Base-by-base conservation (phyloP, 2,888 invertebrate genomes). In the Lepidochitona cinerea region DNA sequence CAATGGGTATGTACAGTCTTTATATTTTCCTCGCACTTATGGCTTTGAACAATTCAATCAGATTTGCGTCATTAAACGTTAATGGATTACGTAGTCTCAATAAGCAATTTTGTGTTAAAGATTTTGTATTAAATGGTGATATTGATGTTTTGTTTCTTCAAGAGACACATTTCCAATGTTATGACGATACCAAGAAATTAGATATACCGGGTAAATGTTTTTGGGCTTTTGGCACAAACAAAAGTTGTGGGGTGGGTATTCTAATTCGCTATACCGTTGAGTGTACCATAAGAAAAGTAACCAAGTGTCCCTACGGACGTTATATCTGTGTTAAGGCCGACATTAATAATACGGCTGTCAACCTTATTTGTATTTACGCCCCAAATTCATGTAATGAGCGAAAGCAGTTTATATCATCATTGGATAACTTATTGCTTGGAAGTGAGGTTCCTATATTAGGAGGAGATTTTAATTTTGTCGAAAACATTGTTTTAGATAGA, bases 401-500 rank as follows among this genome's bases (percentile, higher is more conserved):
- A 59, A 59, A 59, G 29, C 14, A 23, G 4, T 59, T 59, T 59
- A 59, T 59, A 23, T 29, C 23, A 14, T 14, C 23, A 14, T 59
- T 59, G 14, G 59, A 59, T 59, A 59, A 4, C 29, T 18, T 59
- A 26, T 29, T 59, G 23, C 23, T 14, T 18, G 7, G 5, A 7
- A 65, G 70, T 35, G 29, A 69, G 14, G 23, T 69, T 32, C 7
- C 75, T 2, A 64, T 73, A 23, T n/a, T 77, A 29, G 36, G 26
- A 66, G 76, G 76, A n/a, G 76, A 76, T 66, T 76, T 72, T 70
- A 76, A 76, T 69, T 76, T 64, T 70, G 70, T 76, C 54, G 65
- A 65, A 26, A 71, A 74, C 54, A 66, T 71, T 23, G 12, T 36
- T 0, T 54, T 74, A 1, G 72, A 76, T 35, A 74, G 73, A 66